Conservation (phyloP, 64 coral and sea anemone genomes). For the Actinia tenebrosa region DNA sequence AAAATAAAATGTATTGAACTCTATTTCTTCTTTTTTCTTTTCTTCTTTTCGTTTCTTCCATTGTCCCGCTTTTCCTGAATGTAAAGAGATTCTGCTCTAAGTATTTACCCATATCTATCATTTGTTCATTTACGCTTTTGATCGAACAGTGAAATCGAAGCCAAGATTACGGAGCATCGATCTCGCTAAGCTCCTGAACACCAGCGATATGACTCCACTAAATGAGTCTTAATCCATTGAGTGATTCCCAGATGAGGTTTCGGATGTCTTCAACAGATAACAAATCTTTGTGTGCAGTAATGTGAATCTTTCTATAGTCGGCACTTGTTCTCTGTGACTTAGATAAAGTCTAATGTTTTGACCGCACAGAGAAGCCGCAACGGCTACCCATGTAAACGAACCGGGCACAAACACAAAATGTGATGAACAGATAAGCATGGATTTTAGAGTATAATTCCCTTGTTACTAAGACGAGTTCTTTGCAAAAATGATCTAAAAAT, state of each 20-base stretch:
- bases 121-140: background rate
- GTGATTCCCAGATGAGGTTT: slow-evolving; percentile 18
- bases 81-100: background rate
- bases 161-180: slow-evolving; percentile 6
- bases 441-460: slow-evolving; percentile 6
- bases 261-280: background rate
- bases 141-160: slow-evolving; percentile 11
- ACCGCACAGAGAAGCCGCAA: slow-evolving; percentile 7
- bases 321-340: slow-evolving; percentile 1
- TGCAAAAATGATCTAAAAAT: background rate
- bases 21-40: background rate
- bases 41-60: background rate
- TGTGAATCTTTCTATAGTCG: slow-evolving; percentile 12
- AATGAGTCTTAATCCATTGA: slow-evolving; percentile 13
- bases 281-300: slow-evolving; percentile 11
- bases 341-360: background rate
- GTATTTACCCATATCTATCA: background rate
- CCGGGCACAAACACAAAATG: slow-evolving; percentile 3
- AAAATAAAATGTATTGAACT: background rate
- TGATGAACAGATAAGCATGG: slow-evolving; percentile 11
- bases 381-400: background rate
- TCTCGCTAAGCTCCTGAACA: background rate
- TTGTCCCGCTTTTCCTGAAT: slow-evolving; percentile 2
- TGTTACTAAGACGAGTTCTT: background rate
- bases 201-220: background rate